Evolutionary conservation across 2,113 vertebrate species (phyloP).

Genomic region (Neogale vison): DNA sequence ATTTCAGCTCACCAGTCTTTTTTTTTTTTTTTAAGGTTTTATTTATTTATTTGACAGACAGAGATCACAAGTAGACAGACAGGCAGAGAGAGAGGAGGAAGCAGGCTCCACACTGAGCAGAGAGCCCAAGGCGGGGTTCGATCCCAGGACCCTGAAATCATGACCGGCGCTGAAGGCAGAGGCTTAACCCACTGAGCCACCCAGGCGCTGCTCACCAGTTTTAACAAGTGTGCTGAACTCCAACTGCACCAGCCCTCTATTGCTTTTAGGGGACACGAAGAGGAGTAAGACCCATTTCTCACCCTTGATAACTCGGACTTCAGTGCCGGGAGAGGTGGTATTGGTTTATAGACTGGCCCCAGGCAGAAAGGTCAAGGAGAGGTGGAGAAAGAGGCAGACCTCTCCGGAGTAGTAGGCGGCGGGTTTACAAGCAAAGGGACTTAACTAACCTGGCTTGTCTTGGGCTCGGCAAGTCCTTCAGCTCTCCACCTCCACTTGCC

Average conservation of each 20-base stretch:
- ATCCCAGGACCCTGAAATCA: too few relatives aligned
- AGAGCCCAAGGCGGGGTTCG: too few relatives aligned
- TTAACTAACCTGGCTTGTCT: neutral
- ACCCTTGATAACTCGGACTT: neutral
- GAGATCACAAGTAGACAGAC: too few relatives aligned
- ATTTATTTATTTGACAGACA: too few relatives aligned
- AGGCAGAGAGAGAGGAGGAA: too few relatives aligned
- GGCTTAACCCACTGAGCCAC: too few relatives aligned
- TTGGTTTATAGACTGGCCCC: neutral
- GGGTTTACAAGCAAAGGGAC: neutral
- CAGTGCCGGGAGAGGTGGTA: accelerated
- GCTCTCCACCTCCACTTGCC: neutral
- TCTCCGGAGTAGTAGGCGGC: neutral
- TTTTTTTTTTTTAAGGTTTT: neutral
- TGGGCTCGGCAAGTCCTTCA: too few relatives aligned
- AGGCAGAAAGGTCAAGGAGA: neutral
- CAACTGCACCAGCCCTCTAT: neutral
- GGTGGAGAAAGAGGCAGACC: neutral
- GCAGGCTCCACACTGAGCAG: too few relatives aligned
- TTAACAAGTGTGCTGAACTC: neutral
- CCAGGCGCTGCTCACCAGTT: too few relatives aligned
- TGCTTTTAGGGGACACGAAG: neutral
- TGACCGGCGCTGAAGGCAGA: too few relatives aligned
- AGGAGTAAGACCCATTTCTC: neutral
- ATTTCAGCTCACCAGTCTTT: neutral